Evolutionary conservation across 2,888 invertebrate genomes (phyloP), one percentile per base, ranked within the genome.

Genomic region (Lepidocyrtoides sp.): DNA sequence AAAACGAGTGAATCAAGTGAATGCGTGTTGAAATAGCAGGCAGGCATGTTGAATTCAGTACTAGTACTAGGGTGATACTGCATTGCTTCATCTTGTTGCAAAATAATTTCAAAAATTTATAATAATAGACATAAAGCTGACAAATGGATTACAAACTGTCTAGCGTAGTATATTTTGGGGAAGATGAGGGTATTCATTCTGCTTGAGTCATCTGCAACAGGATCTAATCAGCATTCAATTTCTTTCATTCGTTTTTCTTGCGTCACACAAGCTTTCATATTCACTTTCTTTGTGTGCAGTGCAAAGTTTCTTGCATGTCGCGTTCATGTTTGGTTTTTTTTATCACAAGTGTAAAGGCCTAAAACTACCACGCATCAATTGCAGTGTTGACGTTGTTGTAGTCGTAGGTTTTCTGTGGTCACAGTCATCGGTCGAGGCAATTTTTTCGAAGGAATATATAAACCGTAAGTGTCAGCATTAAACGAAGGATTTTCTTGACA

Each of bases 211-310:
- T 77, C 88, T 72, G 44, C 72, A 89, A 48, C 26, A 83, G 89
- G 83, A 89, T 89, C 72, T 89, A 89, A 89, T 89, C 82, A 89
- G 63, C 81, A 89, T 89, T 89, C 82, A 89, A 82, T 89, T 72
- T 82, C 32, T 72, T 88, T 81, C 81, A 88, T 88, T 79, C 88
- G 79, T 87, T 77, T 51, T 88, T 72, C 72, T 83, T 89, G 83
- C 89, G 89, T 89, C 89, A 89, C 36, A 63, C 85, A 26, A 60
- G 69, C 72, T 66, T 54, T 89, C 60, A 82, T 82, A 54, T 69
- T 82, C 63, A 29, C 48, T 75, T 23, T 72, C 51, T 72, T 72
- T 72, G 12, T 72, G 44, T 44, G 26, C 51, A 54, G 36, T 36
- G 7, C 36, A 44, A 57, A 57, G 79, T 79, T 63, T 79, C 14